Percentiles rank a stretch among this genome's conserved stretches.
Conservation (phyloP, 2,888 invertebrate species). For the Lysandra bellargus region DNA sequence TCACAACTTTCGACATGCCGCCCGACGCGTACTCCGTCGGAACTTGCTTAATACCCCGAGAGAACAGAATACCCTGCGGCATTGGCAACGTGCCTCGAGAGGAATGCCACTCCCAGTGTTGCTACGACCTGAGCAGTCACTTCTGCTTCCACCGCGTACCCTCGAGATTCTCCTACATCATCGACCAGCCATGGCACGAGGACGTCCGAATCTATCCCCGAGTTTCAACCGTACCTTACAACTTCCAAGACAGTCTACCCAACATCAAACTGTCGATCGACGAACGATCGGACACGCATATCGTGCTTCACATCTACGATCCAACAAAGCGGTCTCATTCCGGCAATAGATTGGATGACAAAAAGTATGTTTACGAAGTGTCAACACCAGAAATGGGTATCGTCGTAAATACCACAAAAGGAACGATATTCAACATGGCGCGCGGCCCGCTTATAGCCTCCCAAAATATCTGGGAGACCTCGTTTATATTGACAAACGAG, state of each 20-base stretch:
- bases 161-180: conserved; percentile 72
- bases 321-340: conserved; percentile 44
- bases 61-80: conserved; percentile 62
- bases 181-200: conserved; percentile 59
- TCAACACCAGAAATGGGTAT: conserved; percentile 59
- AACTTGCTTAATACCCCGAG: conserved; percentile 59
- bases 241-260: conserved; percentile 50
- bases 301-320: conserved; percentile 62
- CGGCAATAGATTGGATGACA: conserved; percentile 53
- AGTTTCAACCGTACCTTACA: conserved; percentile 58
- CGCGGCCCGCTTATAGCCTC: conserved; percentile 82
- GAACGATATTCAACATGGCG: conserved; percentile 74
- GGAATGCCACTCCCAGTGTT: conserved; percentile 73
- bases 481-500: conserved; percentile 75
- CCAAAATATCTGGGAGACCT: conserved; percentile 81
- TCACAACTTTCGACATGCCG: conserved; percentile 50
- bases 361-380: conserved; percentile 55
- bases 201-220: conserved; percentile 56
- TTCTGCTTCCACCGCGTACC: conserved; percentile 78
- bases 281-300: conserved; percentile 62
- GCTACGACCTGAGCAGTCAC: conserved; percentile 65
- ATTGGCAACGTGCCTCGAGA: conserved; percentile 50
- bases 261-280: conserved; percentile 59
- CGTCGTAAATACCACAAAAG: conserved; percentile 51
- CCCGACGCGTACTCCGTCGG: conserved; percentile 69